These are phyloP conservation scores for Petrophora chlorosata DNA, from an alignment of 2,888 invertebrate genomes.

Conservation along the genomic window DNA sequence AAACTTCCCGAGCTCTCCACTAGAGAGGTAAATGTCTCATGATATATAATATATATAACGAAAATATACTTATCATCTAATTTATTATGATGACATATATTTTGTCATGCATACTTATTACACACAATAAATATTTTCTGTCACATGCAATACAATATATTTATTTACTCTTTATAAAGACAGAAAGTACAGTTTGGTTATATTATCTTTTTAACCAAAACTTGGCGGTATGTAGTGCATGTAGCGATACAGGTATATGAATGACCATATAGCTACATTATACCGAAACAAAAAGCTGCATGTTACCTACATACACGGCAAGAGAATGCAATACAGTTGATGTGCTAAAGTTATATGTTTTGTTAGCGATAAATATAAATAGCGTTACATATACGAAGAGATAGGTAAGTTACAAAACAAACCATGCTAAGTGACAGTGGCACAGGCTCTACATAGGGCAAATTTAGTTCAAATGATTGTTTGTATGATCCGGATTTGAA, in stretches of 20 bases:
- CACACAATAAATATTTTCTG: constrained; percentile 61
- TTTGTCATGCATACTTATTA: constrained; percentile 64
- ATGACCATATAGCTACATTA: constrained; percentile 6
- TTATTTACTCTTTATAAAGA: constrained; percentile 15
- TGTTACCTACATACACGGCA: constrained; percentile 29
- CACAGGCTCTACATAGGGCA: constrained; percentile 80
- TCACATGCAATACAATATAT: constrained; percentile 67
- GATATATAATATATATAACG: constrained; percentile 47
- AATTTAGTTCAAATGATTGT: constrained; percentile 72
- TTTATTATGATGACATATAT: constrained; percentile 53
- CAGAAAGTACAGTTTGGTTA: constrained; percentile 11
- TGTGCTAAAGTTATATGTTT: constrained; percentile 34
- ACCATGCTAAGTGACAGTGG: constrained; percentile 78
- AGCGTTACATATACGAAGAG: constrained; percentile 38
- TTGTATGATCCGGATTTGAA: constrained; percentile 80
- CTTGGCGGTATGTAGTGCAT: constrained; percentile 24
- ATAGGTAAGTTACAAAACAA: constrained; percentile 64
- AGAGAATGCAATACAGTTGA: constrained; percentile 29
- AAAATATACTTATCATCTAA: constrained; percentile 42
- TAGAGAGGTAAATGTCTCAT: constrained; percentile 72
- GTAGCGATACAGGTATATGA: constrained; percentile 10
- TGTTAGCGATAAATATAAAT: constrained; percentile 39
- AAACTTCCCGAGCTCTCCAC: constrained; percentile 83
- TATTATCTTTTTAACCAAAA: constrained; percentile 11
- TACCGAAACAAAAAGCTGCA: constrained; percentile 11